Conservation (phyloP, 2,113 vertebrate species). For the Mobula birostris region DNA sequence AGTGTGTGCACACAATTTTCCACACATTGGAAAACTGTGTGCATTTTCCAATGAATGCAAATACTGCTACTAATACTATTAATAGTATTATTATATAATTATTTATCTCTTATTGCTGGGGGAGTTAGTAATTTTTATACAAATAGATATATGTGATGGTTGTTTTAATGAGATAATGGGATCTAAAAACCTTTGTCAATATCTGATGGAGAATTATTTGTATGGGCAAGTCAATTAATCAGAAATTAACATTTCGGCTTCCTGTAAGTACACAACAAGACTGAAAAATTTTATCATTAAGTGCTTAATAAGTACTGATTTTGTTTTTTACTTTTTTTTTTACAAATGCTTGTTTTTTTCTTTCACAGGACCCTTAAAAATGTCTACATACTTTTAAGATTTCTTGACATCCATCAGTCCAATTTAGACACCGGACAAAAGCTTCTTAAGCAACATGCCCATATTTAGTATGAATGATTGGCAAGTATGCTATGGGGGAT, state of each 20-base stretch:
- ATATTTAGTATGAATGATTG: neutral
- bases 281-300: neutral
- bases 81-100: too few species aligned
- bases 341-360: neutral
- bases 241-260: neutral
- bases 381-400: neutral
- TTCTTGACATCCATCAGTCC: neutral
- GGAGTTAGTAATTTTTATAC: neutral
- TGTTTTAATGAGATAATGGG: neutral
- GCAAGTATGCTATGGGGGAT: conserved; percentile 6
- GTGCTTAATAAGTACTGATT: neutral
- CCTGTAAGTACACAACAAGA: too few species aligned
- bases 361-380: neutral
- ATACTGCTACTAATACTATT: too few species aligned
- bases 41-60: neutral
- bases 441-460: neutral
- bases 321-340: neutral
- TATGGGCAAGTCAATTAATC: neutral
- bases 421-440: neutral
- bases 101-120: neutral
- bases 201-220: neutral
- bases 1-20: neutral
- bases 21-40: too few species aligned
- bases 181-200: neutral
- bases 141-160: neutral